A percentile compares a stretch with the other conserved stretches of the same genome.
These are phyloP conservation scores for Nibea coibor DNA, from an alignment of 2,113 vertebrate species.

Conservation along the genomic window DNA sequence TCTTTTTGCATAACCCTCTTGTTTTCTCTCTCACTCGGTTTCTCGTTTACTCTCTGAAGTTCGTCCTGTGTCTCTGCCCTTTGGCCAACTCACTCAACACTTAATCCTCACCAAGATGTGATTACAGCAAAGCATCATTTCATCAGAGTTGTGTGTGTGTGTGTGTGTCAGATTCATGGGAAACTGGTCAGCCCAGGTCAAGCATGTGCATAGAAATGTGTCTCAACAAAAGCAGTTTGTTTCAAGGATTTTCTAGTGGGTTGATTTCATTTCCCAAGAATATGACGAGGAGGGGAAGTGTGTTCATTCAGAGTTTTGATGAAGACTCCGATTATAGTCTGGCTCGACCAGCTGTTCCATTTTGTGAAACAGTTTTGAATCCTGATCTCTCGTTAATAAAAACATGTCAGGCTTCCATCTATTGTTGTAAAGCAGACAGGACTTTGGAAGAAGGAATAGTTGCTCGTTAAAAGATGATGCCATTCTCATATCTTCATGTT, in stretches of 20 bases:
- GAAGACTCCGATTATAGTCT: no score
- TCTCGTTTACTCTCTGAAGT: background rate
- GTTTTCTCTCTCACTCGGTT: background rate
- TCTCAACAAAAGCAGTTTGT: background rate
- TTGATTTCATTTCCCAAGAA: background rate
- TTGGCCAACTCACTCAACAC: constrained; percentile 10
- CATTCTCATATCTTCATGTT: background rate
- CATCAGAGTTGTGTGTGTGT: constrained; percentile 13
- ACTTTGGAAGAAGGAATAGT: background rate
- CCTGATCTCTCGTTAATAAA: no score
- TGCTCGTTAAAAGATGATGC: background rate
- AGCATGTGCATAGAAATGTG: constrained; percentile 15
- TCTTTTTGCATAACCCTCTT: background rate
- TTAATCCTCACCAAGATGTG: constrained; percentile 17
- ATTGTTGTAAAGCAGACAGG: background rate
- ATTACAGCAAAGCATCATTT: constrained; percentile 21
- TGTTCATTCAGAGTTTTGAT: background rate
- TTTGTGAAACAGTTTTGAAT: background rate
- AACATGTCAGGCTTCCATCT: background rate
- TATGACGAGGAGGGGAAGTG: background rate
- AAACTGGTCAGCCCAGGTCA: constrained; percentile 19
- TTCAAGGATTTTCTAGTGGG: background rate
- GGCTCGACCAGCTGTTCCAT: no score
- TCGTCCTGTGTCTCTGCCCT: background rate
- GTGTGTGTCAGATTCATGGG: constrained; percentile 11